phyloP scores from a whole-genome alignment of 1,140 invertebrate species.

The Glomeris maerens region DNA sequence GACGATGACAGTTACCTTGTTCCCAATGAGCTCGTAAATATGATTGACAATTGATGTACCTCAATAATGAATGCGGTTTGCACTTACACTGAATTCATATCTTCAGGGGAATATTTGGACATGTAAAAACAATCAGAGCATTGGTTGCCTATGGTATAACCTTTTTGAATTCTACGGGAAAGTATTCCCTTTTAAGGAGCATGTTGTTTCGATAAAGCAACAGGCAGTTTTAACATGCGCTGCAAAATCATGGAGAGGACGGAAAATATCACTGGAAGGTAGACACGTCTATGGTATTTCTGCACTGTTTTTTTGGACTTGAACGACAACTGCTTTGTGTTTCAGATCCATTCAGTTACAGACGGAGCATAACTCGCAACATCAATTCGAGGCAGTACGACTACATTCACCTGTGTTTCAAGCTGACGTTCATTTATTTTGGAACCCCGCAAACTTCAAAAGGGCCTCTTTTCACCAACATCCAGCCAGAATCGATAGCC shows the following conservation, averaged over 20 bases:
- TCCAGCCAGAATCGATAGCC: slow-evolving; percentile 1
- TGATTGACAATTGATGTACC: not conserved
- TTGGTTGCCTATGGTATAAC: slow-evolving; percentile 33
- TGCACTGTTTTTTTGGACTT: slow-evolving; percentile 5
- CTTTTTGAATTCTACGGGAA: slow-evolving; percentile 35
- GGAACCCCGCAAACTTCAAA: slow-evolving; percentile 26
- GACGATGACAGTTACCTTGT: not conserved
- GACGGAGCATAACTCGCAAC: slow-evolving; percentile 34
- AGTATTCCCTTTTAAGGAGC: slow-evolving; percentile 27
- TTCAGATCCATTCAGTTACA: slow-evolving; percentile 36
- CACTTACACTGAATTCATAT: not conserved
- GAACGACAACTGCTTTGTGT: slow-evolving; percentile 4
- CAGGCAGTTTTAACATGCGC: slow-evolving; percentile 22
- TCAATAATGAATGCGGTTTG: not conserved
- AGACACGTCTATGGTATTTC: slow-evolving; percentile 10
- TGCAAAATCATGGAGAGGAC: slow-evolving; percentile 33
- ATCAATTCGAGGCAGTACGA: slow-evolving; percentile 33
- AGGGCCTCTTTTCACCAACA: slow-evolving; percentile 23
- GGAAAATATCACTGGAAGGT: slow-evolving; percentile 38
- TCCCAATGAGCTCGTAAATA: not conserved
- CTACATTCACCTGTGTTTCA: slow-evolving; percentile 33
- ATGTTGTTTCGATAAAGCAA: slow-evolving; percentile 31
- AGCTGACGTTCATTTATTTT: slow-evolving; percentile 35
- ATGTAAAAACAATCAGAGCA: slow-evolving; percentile 21
- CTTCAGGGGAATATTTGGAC: slow-evolving; percentile 7